Percentiles rank a stretch among this genome's conserved stretches.
These are phyloP conservation scores for Lichenostomus cassidix DNA, from an alignment of 2,113 vertebrate genomes.

Conservation along the genomic window DNA sequence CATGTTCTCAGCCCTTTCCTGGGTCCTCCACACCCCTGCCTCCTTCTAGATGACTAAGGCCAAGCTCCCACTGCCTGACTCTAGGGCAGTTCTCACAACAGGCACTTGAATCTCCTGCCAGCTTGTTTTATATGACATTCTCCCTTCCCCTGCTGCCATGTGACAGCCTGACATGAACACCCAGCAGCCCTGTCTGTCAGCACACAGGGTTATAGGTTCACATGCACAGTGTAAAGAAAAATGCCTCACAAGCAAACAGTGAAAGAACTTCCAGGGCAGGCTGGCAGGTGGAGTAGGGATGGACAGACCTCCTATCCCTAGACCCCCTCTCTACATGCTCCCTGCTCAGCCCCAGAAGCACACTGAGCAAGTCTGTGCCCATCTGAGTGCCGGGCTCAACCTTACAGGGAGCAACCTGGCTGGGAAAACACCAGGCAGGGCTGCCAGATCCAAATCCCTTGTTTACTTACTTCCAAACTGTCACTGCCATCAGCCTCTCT, in stretches of 20 bases:
- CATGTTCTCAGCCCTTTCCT: background rate
- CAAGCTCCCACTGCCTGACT: background rate
- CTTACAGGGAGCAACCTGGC: background rate
- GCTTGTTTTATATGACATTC: background rate
- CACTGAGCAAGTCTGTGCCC: background rate
- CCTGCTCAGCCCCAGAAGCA: background rate
- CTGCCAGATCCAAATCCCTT: accelerated
- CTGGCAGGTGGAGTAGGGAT: background rate
- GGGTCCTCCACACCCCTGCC: background rate
- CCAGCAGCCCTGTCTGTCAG: background rate
- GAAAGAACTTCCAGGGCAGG: background rate
- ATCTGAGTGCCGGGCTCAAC: background rate
- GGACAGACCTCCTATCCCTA: background rate
- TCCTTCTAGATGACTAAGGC: background rate
- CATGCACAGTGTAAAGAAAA: background rate
- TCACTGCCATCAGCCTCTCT: slow-evolving; percentile 97
- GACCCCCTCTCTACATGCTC: background rate
- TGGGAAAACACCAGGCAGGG: background rate
- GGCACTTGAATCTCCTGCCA: background rate
- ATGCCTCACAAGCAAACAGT: background rate
- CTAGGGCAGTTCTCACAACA: background rate
- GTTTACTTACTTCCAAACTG: slow-evolving; percentile 90
- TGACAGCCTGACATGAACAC: background rate
- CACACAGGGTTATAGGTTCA: background rate
- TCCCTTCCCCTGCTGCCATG: background rate